phyloP scores from a whole-genome alignment of 2,797 vertebrate genomes.

The Muraenolepis orangiensis region DNA sequence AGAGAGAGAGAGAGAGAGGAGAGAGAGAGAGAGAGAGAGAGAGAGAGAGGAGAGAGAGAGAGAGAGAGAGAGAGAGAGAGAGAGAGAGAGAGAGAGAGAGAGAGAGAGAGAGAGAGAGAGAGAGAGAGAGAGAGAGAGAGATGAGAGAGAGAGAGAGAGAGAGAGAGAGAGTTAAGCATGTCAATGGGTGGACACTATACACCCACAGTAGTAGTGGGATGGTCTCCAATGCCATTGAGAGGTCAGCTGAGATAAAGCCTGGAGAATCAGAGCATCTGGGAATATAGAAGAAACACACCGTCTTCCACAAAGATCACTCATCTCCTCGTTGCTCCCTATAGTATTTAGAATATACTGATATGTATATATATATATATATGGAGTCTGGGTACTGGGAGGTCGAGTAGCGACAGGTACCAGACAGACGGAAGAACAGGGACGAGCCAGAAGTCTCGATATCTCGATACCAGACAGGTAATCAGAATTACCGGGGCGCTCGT shows the following conservation, averaged over 20 bases:
- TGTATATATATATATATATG: too few relatives aligned
- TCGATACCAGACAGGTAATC: too few relatives aligned
- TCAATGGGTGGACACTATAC: background rate
- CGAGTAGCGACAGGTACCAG: too few relatives aligned
- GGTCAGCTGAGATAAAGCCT: background rate
- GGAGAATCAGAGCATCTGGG: background rate
- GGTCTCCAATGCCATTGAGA: background rate
- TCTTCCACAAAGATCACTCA: too few relatives aligned
- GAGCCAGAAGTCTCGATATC: too few relatives aligned
- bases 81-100: conserved; percentile 3
- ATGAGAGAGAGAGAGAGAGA: background rate
- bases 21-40: background rate
- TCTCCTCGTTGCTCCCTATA: too few relatives aligned
- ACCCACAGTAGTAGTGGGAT: background rate
- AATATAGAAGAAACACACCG: background rate
- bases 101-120: conserved; percentile 1
- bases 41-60: background rate
- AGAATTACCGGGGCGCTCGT: too few relatives aligned
- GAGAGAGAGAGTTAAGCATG: background rate
- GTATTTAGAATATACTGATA: too few relatives aligned
- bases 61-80: too few relatives aligned
- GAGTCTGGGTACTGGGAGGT: too few relatives aligned
- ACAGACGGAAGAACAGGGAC: too few relatives aligned
- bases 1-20: background rate
- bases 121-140: background rate